Conservation (phyloP, 2,113 vertebrate genomes). For the Mugil cephalus region DNA sequence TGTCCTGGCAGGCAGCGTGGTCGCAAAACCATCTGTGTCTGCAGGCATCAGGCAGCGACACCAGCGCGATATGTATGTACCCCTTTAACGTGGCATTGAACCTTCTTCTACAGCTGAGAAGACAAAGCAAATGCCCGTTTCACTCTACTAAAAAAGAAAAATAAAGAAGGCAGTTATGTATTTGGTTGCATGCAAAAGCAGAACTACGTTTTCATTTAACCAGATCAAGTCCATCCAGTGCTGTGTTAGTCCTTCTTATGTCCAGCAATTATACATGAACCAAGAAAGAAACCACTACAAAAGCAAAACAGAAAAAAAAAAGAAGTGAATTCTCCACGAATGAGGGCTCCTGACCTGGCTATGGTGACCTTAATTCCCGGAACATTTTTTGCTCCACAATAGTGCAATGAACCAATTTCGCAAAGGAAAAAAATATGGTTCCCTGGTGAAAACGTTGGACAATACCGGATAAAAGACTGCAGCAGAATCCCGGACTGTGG, state of each 20-base stretch:
- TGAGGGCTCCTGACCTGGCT: conserved; percentile 43
- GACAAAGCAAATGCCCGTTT: conserved; percentile 28
- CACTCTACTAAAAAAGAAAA: conserved; percentile 17
- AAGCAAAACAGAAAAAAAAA: too few species aligned
- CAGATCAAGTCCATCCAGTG: neutral
- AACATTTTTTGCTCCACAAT: conserved; percentile 43
- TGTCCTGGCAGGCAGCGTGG: conserved; percentile 60
- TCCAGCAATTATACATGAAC: conserved; percentile 9
- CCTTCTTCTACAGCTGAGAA: conserved; percentile 10
- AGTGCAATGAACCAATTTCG: conserved; percentile 55
- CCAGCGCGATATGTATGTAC: conserved; percentile 22
- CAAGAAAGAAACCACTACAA: conserved; percentile 1
- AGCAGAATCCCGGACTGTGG: conserved; percentile 55
- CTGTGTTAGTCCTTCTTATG: neutral
- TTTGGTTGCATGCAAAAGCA: neutral
- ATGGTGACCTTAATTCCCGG: conserved; percentile 41
- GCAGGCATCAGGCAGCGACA: conserved; percentile 50
- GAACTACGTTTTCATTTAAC: neutral
- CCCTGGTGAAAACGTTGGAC: conserved; percentile 53
- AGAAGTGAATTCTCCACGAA: conserved; percentile 37
- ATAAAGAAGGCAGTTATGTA: neutral
- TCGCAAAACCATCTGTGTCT: conserved; percentile 70
- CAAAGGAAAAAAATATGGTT: conserved; percentile 53
- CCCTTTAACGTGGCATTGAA: conserved; percentile 30
- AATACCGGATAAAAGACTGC: conserved; percentile 29